Evolutionary conservation across 2,888 invertebrate species (phyloP), one percentile per base, ranked within the genome.

Genomic region (Hypsopygia costalis): DNA sequence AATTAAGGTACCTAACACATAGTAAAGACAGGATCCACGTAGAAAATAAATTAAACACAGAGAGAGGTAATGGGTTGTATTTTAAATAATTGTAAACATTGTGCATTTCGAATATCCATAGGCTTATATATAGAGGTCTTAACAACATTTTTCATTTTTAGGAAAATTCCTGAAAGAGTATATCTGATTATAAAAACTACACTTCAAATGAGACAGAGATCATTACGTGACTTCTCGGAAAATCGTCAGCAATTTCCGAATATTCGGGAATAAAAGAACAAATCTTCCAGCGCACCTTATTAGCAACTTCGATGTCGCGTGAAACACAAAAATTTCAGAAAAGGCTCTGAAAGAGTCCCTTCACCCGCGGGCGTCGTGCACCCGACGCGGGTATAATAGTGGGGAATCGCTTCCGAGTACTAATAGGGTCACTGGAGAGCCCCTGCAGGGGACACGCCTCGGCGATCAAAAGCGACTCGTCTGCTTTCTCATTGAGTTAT

Each of bases 401-500:
- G 16, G 2, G 2, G 25, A 25, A 7, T 25, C 25, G 3, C 25
- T 25, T 25, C 6, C 11, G 4, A 1, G 35, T 21, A 4, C 32
- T 43, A 43, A 39, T 39, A 35, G 39, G 43, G 43, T 43, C 39
- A 39, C 16, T 34, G 39, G 34, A 39, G 28, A 32, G 27, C 35
- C 40, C 43, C 37, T n/a, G 34, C 45, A 11, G 21, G 44, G 44
- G 45, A 43, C 52, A 65, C 75, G 79, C 65, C 52, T 63, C 60
- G 62, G 21, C 57, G 80, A 77, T 79, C 80, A 80, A 80, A 80
- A 69, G 67, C 43, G 28, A 21, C n/a, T 16, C 31, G 16, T 16
- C 16, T 16, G 16, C 16, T 16, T 6, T 25, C 41, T 40, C 52
- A 58, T 58, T 55, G 52, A 61, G 60, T 58, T 62, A 58, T 62